phyloP scores from a whole-genome alignment of 2,888 invertebrate species.

The Trilocha varians region DNA sequence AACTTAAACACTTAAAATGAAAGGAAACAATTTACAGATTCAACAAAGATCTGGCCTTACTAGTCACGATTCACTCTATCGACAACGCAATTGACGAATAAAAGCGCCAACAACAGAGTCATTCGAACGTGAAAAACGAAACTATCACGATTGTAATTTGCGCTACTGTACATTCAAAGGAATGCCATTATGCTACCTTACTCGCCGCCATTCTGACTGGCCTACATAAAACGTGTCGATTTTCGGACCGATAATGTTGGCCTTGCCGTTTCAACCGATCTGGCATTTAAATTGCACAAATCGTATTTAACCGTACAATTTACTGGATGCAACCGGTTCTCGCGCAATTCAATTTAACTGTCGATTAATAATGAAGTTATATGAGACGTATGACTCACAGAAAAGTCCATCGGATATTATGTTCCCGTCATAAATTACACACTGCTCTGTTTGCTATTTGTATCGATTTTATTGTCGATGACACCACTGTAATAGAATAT shows the following conservation, averaged over 20 bases:
- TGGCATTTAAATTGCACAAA: conserved; percentile 60
- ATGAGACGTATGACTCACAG: conserved; percentile 41
- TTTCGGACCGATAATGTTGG: conserved; percentile 57
- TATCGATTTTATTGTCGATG: conserved; percentile 27
- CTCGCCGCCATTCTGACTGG: conserved; percentile 46
- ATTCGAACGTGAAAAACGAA: conserved; percentile 61
- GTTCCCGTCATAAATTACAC: conserved; percentile 33
- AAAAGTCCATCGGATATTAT: conserved; percentile 22
- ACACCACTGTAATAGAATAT: conserved; percentile 21
- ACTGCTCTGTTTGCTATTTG: conserved; percentile 18
- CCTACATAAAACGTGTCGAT: conserved; percentile 64
- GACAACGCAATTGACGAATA: conserved; percentile 45
- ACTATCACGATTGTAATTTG: conserved; percentile 60
- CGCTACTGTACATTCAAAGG: conserved; percentile 55
- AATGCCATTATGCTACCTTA: conserved; percentile 47
- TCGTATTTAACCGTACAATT: conserved; percentile 49
- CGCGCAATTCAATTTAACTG: conserved; percentile 46
- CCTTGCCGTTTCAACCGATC: conserved; percentile 54
- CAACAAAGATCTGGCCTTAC: conserved; percentile 27
- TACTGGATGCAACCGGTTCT: conserved; percentile 50
- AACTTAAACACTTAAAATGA: conserved; percentile 15
- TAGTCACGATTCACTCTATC: conserved; percentile 38
- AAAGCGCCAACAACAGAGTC: conserved; percentile 45
- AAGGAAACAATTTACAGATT: conserved; percentile 39
- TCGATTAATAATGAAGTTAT: conserved; percentile 34